Evolutionary conservation across 2,113 vertebrate species (phyloP), one percentile per base, ranked within the genome.

Genomic region (Pheucticus melanocephalus): DNA sequence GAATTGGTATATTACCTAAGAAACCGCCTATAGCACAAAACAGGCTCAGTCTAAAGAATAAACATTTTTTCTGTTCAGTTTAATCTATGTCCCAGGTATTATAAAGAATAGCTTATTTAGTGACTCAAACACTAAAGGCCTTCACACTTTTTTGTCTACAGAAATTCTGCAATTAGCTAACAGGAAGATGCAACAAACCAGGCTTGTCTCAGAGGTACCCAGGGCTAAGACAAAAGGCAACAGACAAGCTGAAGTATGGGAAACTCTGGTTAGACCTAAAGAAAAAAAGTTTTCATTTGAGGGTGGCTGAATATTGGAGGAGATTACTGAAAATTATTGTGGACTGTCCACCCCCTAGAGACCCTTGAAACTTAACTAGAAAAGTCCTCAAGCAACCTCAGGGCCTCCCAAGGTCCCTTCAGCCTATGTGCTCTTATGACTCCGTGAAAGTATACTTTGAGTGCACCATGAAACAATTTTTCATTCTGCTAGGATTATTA

Each of bases 251-350:
- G 33, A 77, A 73, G 25, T 21, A 64, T 3, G 1, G 65, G 19
- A 86, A 92, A 48, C 10, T 37, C 22, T 31, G 22, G 23, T 63
- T 25, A 85, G 8, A 80, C 5, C 8, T 16, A 40, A 83, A 12
- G 6, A 85, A 83, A 25, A 63, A 79, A 70, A 17, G 9, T 7
- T 42, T 77, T 78, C 21, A 42, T 33, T 70, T 65, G 9, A 76
- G 11, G 5, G 11, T 68, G 11, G 31, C 6, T 81, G 33, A 73
- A 66, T 28, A 33, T 4, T 60, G 28, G 17, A 90, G 24, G 15
- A 77, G 20, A 21, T 22, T 83, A 11, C 17, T 11, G 2, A 82
- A 48, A 86, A 20, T 1, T 0, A 33, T 0, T 42, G 12, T 15
- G 24, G 20, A 47, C 31, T 65, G 35, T 61, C 18, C 25, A 35